Percentiles rank a stretch among this genome's conserved stretches.
These are phyloP conservation scores for Germaria angustata DNA, from an alignment of 2,888 invertebrate genomes.

Conservation along the genomic window DNA sequence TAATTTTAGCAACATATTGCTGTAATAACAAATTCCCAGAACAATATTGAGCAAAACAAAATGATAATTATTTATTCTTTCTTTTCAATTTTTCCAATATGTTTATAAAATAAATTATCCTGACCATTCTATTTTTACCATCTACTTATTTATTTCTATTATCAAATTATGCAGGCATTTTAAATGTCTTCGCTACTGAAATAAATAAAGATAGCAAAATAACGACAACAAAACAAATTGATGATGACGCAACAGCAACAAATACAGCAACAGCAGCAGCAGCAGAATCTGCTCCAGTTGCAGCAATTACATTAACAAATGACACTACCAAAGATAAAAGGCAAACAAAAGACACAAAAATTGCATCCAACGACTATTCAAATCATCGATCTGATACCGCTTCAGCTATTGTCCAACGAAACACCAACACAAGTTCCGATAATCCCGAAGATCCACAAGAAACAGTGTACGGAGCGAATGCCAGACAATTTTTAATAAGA, in stretches of 20 bases:
- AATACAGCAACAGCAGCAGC: constrained; percentile 25
- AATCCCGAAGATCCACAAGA: constrained; percentile 79
- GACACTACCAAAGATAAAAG: constrained; percentile 77
- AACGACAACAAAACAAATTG: constrained; percentile 68
- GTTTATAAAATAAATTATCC: constrained; percentile 16
- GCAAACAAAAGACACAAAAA: constrained; percentile 75
- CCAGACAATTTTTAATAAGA: constrained; percentile 78
- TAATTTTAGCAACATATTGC: too few species aligned
- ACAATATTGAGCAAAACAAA: neutral
- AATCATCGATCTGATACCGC: constrained; percentile 75
- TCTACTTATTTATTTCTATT: neutral
- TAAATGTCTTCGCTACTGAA: constrained; percentile 56
- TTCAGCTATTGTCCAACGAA: constrained; percentile 64
- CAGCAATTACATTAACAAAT: constrained; percentile 60
- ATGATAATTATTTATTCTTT: neutral
- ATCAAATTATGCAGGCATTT: constrained; percentile 63
- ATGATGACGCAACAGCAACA: constrained; percentile 58
- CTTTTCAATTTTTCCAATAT: neutral
- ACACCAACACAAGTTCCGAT: constrained; percentile 69
- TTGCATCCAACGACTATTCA: constrained; percentile 74
- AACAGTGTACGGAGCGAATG: constrained; percentile 77
- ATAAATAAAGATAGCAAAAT: constrained; percentile 68
- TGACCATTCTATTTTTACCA: constrained; percentile 8
- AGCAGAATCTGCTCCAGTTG: constrained; percentile 52
- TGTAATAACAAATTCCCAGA: constrained; percentile 2